phyloP scores from a whole-genome alignment of 1,140 invertebrate species.

The Nasonia longicornis region DNA sequence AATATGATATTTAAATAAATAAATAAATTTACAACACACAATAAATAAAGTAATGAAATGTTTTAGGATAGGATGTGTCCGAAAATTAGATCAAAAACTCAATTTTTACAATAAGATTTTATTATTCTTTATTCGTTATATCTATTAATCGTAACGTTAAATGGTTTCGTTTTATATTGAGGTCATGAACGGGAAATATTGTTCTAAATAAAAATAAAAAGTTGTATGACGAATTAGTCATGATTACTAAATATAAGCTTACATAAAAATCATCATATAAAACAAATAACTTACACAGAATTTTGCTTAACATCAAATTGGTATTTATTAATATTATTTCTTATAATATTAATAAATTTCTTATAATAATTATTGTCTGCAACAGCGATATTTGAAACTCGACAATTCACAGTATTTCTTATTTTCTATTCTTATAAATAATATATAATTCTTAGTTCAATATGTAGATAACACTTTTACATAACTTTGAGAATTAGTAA shows the following conservation, averaged over 20 bases:
- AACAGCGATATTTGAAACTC: conserved; percentile 38
- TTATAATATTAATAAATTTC: conserved; percentile 3
- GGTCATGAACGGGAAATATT: no score
- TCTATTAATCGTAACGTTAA: background rate
- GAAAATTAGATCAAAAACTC: background rate
- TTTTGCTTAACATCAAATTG: background rate
- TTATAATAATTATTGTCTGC: conserved; percentile 33
- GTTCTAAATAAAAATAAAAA: no score
- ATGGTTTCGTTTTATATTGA: no score
- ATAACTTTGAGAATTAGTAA: conserved; percentile 5
- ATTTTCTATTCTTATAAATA: background rate
- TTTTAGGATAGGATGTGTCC: background rate
- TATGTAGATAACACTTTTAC: background rate
- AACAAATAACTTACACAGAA: background rate
- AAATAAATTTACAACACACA: no score
- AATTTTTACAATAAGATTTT: background rate
- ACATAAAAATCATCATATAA: background rate
- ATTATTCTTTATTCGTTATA: background rate
- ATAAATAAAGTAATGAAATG: no score
- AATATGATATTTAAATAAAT: no score
- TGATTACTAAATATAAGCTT: no score
- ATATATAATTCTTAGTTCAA: background rate
- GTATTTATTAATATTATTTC: background rate
- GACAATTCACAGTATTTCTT: background rate
- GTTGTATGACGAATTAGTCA: no score